Evolutionary conservation across 2,888 invertebrate species (phyloP), one percentile per base, ranked within the genome.

Genomic region (Epinotia nisella): DNA sequence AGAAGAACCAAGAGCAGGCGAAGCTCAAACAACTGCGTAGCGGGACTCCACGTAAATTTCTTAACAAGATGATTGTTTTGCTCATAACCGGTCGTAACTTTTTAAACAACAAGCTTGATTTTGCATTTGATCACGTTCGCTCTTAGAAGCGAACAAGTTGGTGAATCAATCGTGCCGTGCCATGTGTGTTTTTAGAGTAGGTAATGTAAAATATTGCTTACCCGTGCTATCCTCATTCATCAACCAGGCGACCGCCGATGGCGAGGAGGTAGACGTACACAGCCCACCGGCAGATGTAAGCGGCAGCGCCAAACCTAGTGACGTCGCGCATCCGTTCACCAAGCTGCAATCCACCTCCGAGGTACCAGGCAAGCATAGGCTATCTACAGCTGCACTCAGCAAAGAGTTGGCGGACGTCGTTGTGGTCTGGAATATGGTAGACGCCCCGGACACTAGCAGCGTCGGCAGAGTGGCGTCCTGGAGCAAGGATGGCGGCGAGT

Each of bases 191-290:
- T 9, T 24, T 0, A 65, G 24, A 51, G n/a, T 17, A 15, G n/a
- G n/a, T n/a, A n/a, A n/a, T n/a, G n/a, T n/a, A n/a, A n/a, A n/a
- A n/a, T n/a, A n/a, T n/a, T 24, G 75, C 80, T 81, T 75, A 93
- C 94, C 94, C 83, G 93, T 89, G 78, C 93, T 93, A 87, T 93
- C 91, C 81, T 94, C 94, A 92, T 94, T 94, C 94, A 94, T 94
- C 87, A 94, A 93, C 94, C 94, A 94, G 84, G 93, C 93, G 76
- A 93, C 93, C 75, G 93, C 90, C 77, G 93, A 89, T 78, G 92
- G 87, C 71, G 92, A 89, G 77, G 92, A 89, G 77, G 91, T 90
- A 10, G 93, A 77, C 53, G 79, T 88, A 84, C 92, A 91, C 80
- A 91, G 83, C 9, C 90, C 90, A 49, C 89, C 90, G 11, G 90